Evolutionary conservation across 2,888 invertebrate species (phyloP), one percentile per base, ranked within the genome.

Genomic region (Archips xylosteana): DNA sequence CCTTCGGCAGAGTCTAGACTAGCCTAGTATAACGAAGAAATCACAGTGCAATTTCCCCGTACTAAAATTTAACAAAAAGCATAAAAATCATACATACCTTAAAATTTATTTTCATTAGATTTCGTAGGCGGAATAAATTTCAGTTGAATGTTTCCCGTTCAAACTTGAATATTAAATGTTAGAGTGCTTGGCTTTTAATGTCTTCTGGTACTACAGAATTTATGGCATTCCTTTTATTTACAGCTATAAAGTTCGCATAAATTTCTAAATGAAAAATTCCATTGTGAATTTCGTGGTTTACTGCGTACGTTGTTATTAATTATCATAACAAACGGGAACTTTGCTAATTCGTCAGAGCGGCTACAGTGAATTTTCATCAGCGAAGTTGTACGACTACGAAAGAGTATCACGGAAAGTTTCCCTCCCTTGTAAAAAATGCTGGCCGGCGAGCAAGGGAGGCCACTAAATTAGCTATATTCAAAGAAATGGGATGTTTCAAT

Each of bases 391-490:
- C 75, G 23, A 59, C 65, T 70, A 34, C 60, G 49, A 65, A 70
- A 54, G 61, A 65, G 63, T 65, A 74, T 49, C 79, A 69, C 77
- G 77, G 81, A 85, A 84, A 79, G 85, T 85, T 80, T 59, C 75
- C 78, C 76, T 78, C 45, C 63, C 51, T 65, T 65, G 65, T 82
- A 82, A 85, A 84, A 86, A 86, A 80, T 78, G 76, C 74, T 60
- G 51, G 70, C 49, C 66, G 65, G 69, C 71, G 57, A 75, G 57
- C 57, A 57, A 57, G 59, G 78, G 75, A 79, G 79, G 78, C 80
- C 81, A 85, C 84, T 87, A 88, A 89, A 89, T 89, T 89, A 89
- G 85, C 83, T 82, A 82, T 87, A 87, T 89, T 89, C 88, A 87
- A 87, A 87, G 82, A 83, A 83, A 80, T 79, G 74, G 79, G 84